These are phyloP conservation scores for Oscheius sp. DNA, from an alignment of 2,888 invertebrate genomes.

Conservation along the genomic window DNA sequence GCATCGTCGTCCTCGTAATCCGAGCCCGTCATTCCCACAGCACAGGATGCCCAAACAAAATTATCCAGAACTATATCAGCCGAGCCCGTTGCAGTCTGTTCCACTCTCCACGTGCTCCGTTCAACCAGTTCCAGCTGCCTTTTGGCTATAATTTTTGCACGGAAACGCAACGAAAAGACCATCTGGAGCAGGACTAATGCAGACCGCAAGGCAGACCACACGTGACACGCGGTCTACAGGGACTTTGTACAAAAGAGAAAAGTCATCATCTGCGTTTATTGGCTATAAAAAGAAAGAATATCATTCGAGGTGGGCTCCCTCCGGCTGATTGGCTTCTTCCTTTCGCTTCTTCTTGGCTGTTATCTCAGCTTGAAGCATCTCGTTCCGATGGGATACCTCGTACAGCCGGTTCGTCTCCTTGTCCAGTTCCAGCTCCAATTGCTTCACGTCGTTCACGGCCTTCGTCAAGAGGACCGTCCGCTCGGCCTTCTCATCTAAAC, in stretches of 20 bases:
- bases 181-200: slow-evolving; percentile 1
- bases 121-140: slow-evolving; percentile 2
- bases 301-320: not conserved
- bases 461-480: slow-evolving; percentile 2
- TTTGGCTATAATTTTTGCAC: slow-evolving; percentile 1
- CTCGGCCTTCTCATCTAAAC: slow-evolving; percentile 22
- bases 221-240: not conserved
- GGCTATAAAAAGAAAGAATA: not conserved
- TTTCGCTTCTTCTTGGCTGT: not conserved
- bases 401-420: slow-evolving; percentile 17
- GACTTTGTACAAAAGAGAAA: not conserved
- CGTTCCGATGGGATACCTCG: not conserved
- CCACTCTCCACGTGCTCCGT: no score
- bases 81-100: no score
- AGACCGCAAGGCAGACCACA: not conserved
- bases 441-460: slow-evolving; percentile 21
- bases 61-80: not conserved
- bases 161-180: not conserved
- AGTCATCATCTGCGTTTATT: slow-evolving; percentile 13
- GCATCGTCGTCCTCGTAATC: no score
- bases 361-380: not conserved
- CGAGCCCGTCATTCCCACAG: slow-evolving; percentile 9
- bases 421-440: slow-evolving; percentile 13
- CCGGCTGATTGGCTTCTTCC: not conserved
- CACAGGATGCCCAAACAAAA: not conserved